Percentiles rank a stretch among this genome's conserved stretches.
Evolutionary conservation across 2,113 vertebrate genomes (phyloP).

Genomic region (Forbesichthys papilliferus): DNA sequence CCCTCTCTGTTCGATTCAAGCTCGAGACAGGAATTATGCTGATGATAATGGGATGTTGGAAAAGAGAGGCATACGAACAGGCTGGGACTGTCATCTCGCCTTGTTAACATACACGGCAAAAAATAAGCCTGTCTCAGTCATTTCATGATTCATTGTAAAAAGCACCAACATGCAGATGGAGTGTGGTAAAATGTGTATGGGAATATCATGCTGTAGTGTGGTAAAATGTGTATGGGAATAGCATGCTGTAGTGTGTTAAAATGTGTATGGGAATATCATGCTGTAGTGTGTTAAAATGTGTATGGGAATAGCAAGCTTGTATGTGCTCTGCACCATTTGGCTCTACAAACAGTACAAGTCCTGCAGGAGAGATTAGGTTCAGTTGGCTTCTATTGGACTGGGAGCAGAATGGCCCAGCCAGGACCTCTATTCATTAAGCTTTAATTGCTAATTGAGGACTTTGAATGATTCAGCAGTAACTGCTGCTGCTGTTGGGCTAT

Average conservation of each 20-base stretch:
- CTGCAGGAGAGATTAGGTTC: slow-evolving; percentile 60
- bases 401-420: slow-evolving; percentile 45
- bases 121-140: slow-evolving; percentile 1
- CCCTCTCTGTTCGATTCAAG: slow-evolving; percentile 29
- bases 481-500: slow-evolving; percentile 59
- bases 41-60: slow-evolving; percentile 45
- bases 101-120: slow-evolving; percentile 40
- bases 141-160: slow-evolving; percentile 36
- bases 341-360: slow-evolving; percentile 58
- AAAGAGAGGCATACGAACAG: slow-evolving; percentile 22
- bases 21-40: slow-evolving; percentile 52
- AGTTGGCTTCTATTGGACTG: slow-evolving; percentile 45
- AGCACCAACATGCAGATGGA: slow-evolving; percentile 14
- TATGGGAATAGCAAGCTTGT: slow-evolving; percentile 20
- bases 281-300: no score
- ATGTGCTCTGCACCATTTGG: slow-evolving; percentile 30
- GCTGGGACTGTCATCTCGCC: slow-evolving; percentile 38
- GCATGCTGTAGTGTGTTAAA: background rate
- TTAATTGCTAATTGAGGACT: slow-evolving; percentile 75
- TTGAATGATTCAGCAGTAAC: slow-evolving; percentile 71
- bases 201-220: no score
- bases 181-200: background rate
- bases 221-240: slow-evolving; percentile 6
- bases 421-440: slow-evolving; percentile 70
- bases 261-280: no score